Evolutionary conservation across 1,140 invertebrate species (phyloP), one percentile per base, ranked within the genome.

Genomic region (Leptoteleia sp.): DNA sequence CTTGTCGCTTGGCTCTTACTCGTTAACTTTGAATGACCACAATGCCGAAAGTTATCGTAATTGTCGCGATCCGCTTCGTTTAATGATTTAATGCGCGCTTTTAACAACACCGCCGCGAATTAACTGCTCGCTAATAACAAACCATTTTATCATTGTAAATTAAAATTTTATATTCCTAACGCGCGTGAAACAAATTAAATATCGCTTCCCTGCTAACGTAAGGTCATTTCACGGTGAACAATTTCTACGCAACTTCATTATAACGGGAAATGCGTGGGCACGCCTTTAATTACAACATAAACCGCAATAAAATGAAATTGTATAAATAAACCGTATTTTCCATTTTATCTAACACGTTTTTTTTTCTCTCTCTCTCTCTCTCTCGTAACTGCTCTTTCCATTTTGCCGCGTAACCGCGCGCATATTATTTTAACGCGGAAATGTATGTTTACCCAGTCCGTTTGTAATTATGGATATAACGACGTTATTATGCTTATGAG

Each of bases 1-100:
- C 65, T 70, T 70, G 65, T 59, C 65, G 54, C 45, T 59, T 59
- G 54, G n/a, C 59, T 70, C 65, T 57, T 59, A 38, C 43, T 59
- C 33, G 40, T 67, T 67, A 67, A 67, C 48, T 67, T 55, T 67
- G 48, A 57, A 68, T 68, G 42, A 68, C 64, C 43, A 33, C 50
- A 48, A 48, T 68, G 42, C 19, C 48, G 64, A 37, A 68, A 68
- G 42, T 67, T 67, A 54, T 67, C 62, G 19, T 29, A 54, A 67
- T 54, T 55, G 47, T n/a, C 6, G 29, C 29, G 35, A 45, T 55
- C 16, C 29, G 48, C 52, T 47, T 47, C 25, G 38, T 31, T 48
- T 68, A 45, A 67, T 50, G 35, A 55, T 54, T 54, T 45, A 54
- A 50, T 47, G 16, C 17, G 42, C 31, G 12, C 1, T 57, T 29